Base-by-base conservation (phyloP, 2,797 vertebrate species). In the Todus mexicanus region DNA sequence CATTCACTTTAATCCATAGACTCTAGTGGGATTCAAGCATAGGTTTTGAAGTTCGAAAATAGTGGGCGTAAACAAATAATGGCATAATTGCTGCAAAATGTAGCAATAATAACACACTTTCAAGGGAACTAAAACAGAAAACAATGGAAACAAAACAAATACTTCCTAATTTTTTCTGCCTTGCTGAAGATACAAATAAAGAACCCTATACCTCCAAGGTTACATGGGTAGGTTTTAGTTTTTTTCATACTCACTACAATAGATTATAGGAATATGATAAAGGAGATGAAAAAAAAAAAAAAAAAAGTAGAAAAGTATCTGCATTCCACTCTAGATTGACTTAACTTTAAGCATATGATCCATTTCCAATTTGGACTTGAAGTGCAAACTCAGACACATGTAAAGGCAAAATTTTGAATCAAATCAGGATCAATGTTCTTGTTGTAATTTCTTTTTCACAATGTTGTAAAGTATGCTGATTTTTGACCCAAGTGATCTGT, bases 171-270 rank as follows among this genome's bases (percentile, higher is more conserved):
- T 72, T 17, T 51, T 75, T 66, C 42, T 82, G 17, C 2, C 6
- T 75, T 66, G 17, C 7, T 79, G 19, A 76, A 70, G 21, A 25
- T 8, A 20, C 3, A 59, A 61, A 38, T 37, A 29, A 54, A 71
- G 65, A 25, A 0, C 2, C 5, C 9, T 45, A 23, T 78, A 26
- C 5, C 35, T 3, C 6, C 38, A 53, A 7, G 2, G 9, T 64
- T 83, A 26, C 9, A 10, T 31, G 8, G 2, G 2, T 47, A 9
- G 0, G 12, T 20, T 0, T 5, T 12, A 27, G 18, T 5, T 31
- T 73, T 74, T 61, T 18, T 4, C 26, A 45, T 11, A 78, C 75
- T 54, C 33, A 38, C 17, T 27, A 9, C 1, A 45, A 11, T 7
- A 61, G 3, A 3, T 72, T 21, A 64, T n/a, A 63, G 7, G 12